Base-by-base conservation (phyloP, 2,888 invertebrate species). In the Idaea aversata region DNA sequence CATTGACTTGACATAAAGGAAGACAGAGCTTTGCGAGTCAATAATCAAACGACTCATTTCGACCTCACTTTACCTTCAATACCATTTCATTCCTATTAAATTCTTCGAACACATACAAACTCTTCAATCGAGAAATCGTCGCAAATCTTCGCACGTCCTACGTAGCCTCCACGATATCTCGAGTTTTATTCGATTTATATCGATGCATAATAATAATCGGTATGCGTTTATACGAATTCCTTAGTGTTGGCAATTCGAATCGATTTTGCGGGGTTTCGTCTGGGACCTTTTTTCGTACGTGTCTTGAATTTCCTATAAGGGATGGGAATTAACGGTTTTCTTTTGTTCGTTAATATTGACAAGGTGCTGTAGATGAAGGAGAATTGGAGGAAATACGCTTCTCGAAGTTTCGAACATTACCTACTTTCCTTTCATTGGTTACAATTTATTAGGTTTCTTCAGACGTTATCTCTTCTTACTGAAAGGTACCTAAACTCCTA, bases 121-220 rank as follows among this genome's bases (percentile, higher is more conserved):
- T 65, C 61, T 66, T 67, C 68, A 72, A 72, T 70, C 59, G 68
- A 69, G 62, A 70, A 72, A 72, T 70, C 70, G 66, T 65, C 68
- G 63, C 68, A 71, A 72, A 72, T 72, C 72, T 68, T 71, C 65
- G 68, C 74, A 72, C 74, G 72, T 72, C 65, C 61, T 63, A 57
- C 58, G 25, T 38, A 63, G 67, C 69, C 47, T 47, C 47, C 47
- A 69, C 74, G 74, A 68, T 72, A 71, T 75, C 73, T 65, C 68
- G 63, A 65, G 67, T 70, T 72, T 70, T 71, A 72, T 74, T 74
- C 73, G 73, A 74, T 74, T 74, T 73, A 73, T 73, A 67, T 64
- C 71, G 71, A 70, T 74, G 73, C 74, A 74, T 74, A 74, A 72
- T 74, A 74, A 74, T 74, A 74, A 74, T 72, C 72, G 74, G 74